A percentile compares a stretch with the other conserved stretches of the same genome.
Evolutionary conservation across 2,797 vertebrate genomes (phyloP).

Genomic region (Potorous gilbertii): DNA sequence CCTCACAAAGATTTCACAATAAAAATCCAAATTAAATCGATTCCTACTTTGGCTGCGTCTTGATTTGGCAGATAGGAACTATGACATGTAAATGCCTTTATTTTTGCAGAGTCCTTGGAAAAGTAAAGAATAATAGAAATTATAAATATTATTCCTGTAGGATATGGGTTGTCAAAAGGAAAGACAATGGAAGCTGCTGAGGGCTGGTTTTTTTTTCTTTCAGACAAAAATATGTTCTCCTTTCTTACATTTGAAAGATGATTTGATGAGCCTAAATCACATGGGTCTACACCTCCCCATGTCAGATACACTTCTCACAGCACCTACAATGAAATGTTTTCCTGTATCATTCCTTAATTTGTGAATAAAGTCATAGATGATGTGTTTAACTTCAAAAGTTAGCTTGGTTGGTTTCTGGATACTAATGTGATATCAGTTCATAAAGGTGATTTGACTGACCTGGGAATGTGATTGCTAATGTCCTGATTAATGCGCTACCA

Average conservation of each 20-base stretch:
- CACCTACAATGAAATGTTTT: constrained; percentile 50
- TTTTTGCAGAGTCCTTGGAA: constrained; percentile 19
- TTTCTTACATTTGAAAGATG: neutral
- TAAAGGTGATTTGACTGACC: constrained; percentile 72
- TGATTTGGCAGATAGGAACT: constrained; percentile 61
- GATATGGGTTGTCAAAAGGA: constrained; percentile 27
- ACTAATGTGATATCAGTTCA: constrained; percentile 60
- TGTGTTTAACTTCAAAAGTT: constrained; percentile 49
- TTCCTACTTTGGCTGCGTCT: constrained; percentile 63
- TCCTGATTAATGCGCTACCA: constrained; percentile 74
- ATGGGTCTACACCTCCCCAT: neutral
- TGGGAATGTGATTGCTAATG: constrained; percentile 73
- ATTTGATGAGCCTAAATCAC: constrained; percentile 37
- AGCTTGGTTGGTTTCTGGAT: constrained; percentile 72
- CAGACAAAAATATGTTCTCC: constrained; percentile 5
- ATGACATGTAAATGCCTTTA: constrained; percentile 60
- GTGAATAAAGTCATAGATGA: constrained; percentile 45
- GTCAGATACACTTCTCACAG: constrained; percentile 21
- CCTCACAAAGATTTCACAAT: constrained; percentile 69
- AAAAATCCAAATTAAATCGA: constrained; percentile 68
- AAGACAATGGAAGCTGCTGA: constrained; percentile 24
- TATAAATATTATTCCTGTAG: neutral
- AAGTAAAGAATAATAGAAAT: constrained; percentile 46
- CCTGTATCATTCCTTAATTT: constrained; percentile 38
- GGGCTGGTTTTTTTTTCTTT: constrained; percentile 6